Percentiles rank a stretch among this genome's conserved stretches.
phyloP scores from a whole-genome alignment of 2,797 vertebrate species.

The Coranthus polyacanthus region DNA sequence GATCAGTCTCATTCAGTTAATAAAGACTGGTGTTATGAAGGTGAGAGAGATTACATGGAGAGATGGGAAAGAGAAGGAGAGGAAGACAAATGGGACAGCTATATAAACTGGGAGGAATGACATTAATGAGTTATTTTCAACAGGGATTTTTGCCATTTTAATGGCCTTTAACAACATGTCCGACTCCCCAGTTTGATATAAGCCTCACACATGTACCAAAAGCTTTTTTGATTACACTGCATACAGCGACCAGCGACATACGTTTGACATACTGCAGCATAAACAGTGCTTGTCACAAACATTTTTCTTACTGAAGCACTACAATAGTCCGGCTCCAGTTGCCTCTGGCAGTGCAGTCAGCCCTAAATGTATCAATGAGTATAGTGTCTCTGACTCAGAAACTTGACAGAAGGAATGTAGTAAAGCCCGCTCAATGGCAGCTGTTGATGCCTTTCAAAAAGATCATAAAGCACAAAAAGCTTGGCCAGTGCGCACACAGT shows the following conservation, averaged over 20 bases:
- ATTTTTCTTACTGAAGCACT: conserved; percentile 3
- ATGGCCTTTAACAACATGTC: conserved; percentile 32
- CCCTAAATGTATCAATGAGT: conserved; percentile 2
- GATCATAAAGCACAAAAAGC: conserved; percentile 16
- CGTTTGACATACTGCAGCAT: conserved; percentile 21
- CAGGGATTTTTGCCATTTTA: conserved; percentile 11
- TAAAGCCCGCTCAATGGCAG: no score
- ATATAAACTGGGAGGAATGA: conserved; percentile 67
- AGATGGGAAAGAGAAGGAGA: conserved; percentile 61
- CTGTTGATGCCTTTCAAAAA: conserved; percentile 24
- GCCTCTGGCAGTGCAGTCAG: conserved; percentile 21
- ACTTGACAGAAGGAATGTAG: conserved; percentile 24
- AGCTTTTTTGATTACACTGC: conserved; percentile 24
- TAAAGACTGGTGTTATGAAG: conserved; percentile 63
- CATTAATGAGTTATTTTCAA: conserved; percentile 19
- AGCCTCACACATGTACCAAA: conserved; percentile 31
- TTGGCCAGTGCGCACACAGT: background rate
- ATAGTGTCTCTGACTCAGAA: conserved; percentile 10
- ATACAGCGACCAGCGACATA: conserved; percentile 26
- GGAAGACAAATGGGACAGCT: conserved; percentile 56
- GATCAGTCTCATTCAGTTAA: conserved; percentile 78
- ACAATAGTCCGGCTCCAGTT: conserved; percentile 19
- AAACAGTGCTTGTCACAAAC: conserved; percentile 16
- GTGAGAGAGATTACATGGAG: conserved; percentile 66
- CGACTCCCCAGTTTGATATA: conserved; percentile 58